Conservation (phyloP, 1,140 invertebrate genomes). For the Euura lappo region DNA sequence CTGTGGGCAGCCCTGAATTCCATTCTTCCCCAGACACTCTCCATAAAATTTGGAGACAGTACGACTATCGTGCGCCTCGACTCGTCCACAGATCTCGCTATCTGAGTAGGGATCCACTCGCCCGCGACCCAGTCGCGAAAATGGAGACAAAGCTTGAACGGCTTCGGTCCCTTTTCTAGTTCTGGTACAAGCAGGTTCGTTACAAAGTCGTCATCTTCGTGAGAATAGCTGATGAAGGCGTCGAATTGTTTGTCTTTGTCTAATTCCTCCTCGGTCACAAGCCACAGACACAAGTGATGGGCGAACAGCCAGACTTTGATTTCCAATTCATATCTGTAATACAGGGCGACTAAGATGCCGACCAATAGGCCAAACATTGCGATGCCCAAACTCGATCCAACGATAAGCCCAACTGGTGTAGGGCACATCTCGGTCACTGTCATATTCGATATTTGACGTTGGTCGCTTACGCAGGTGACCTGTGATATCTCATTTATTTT, state of each 20-base stretch:
- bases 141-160: conserved; percentile 78
- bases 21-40: conserved; percentile 84
- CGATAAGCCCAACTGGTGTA: conserved; percentile 44
- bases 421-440: conserved; percentile 62
- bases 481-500: conserved; percentile 45
- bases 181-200: conserved; percentile 69
- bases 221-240: conserved; percentile 87
- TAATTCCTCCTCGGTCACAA: conserved; percentile 73
- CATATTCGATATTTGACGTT: conserved; percentile 48
- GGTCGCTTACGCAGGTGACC: conserved; percentile 56
- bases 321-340: conserved; percentile 68
- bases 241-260: conserved; percentile 83
- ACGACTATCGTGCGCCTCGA: conserved; percentile 85
- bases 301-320: conserved; percentile 77
- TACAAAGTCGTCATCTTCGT: conserved; percentile 81
- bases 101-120: conserved; percentile 80
- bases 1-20: conserved; percentile 84
- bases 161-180: conserved; percentile 67
- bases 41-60: conserved; percentile 80
- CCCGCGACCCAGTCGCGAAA: conserved; percentile 81
- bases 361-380: conserved; percentile 60
- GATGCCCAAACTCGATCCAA: conserved; percentile 50
- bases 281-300: conserved; percentile 68
- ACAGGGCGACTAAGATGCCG: conserved; percentile 62
- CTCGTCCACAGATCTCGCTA: conserved; percentile 76